Evolutionary conservation across 2,113 vertebrate species (phyloP).

Genomic region (Bombycilla garrulus): DNA sequence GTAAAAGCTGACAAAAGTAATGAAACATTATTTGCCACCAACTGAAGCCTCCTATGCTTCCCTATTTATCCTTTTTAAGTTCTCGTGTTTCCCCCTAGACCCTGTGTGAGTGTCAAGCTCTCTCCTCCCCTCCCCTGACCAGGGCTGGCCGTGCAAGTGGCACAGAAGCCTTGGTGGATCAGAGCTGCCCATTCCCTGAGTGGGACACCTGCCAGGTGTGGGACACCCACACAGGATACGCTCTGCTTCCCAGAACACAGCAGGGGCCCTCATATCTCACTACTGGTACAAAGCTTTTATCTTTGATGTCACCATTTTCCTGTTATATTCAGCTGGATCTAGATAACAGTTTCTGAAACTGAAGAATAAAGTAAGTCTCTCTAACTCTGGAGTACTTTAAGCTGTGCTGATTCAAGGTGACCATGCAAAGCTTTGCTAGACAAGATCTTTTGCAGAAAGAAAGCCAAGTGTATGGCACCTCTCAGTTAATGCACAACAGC

Average conservation of each 20-base stretch:
- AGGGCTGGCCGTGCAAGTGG: accelerated
- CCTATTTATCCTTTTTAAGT: background rate
- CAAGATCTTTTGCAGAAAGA: background rate
- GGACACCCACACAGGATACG: accelerated
- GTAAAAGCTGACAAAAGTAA: background rate
- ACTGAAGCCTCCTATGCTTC: background rate
- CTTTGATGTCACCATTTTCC: background rate
- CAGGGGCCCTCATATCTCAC: background rate
- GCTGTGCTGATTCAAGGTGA: background rate
- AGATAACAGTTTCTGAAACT: background rate
- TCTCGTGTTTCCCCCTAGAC: background rate
- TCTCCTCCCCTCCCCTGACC: background rate
- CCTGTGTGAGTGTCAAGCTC: accelerated
- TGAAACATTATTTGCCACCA: background rate
- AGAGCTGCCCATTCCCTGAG: accelerated
- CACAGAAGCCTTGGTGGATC: too few relatives aligned
- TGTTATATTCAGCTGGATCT: background rate
- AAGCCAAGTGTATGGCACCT: accelerated
- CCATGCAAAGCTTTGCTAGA: background rate
- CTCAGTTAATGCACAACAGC: background rate
- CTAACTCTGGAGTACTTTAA: background rate
- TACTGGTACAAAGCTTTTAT: background rate
- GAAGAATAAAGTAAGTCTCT: background rate
- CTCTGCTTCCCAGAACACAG: background rate
- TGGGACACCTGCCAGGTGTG: accelerated